Conservation (phyloP, 2,888 invertebrate genomes). For the Silvanus unidentatus region DNA sequence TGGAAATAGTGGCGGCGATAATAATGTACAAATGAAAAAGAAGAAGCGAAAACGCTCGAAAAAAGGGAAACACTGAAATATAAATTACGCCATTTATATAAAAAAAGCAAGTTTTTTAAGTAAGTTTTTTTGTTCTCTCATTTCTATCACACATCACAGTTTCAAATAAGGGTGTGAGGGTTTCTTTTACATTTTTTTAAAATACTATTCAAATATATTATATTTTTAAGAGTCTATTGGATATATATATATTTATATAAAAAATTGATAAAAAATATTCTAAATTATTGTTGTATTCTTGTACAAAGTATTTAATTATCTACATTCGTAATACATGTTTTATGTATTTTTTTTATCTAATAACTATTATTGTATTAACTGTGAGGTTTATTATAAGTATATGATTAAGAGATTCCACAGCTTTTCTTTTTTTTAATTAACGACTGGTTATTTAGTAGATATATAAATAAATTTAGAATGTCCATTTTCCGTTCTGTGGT, state of each 20-base stretch:
- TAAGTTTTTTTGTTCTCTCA: conserved; percentile 11
- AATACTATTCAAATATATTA: too few relatives aligned
- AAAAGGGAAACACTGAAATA: conserved; percentile 48
- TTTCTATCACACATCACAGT: conserved; percentile 23
- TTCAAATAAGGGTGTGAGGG: conserved; percentile 35
- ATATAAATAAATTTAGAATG: neutral
- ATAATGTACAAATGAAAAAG: conserved; percentile 39
- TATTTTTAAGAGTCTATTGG: too few relatives aligned
- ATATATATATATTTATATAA: conserved; percentile 6
- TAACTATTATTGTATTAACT: conserved; percentile 17
- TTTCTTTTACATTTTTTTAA: conserved; percentile 26
- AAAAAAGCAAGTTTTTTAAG: too few relatives aligned
- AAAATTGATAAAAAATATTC: conserved; percentile 26
- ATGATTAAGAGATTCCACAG: conserved; percentile 26
- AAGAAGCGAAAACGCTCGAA: conserved; percentile 52
- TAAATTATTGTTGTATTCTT: conserved; percentile 39
- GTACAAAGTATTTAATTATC: conserved; percentile 43
- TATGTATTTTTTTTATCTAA: conserved; percentile 32
- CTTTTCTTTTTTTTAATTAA: conserved; percentile 21
- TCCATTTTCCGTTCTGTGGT: conserved; percentile 16
- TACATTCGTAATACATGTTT: conserved; percentile 33
- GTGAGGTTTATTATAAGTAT: conserved; percentile 6
- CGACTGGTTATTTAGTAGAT: conserved; percentile 6
- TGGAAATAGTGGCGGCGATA: conserved; percentile 45
- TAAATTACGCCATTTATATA: conserved; percentile 11